Percentiles rank a stretch among this genome's conserved stretches.
Conservation (phyloP, 1,140 invertebrate genomes). For the Medauroidea extradentata region DNA sequence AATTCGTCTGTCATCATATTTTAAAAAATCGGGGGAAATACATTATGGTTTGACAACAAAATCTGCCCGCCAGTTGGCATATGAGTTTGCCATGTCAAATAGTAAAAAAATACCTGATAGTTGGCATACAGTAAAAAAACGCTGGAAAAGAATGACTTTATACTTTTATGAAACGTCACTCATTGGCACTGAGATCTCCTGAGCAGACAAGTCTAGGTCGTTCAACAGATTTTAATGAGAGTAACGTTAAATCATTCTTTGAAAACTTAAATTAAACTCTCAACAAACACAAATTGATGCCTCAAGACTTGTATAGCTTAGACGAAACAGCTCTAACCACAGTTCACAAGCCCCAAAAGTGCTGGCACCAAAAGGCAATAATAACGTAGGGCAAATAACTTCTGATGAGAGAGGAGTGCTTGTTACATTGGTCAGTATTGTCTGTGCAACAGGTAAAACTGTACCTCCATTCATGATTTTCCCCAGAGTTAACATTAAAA, state of each 20-base stretch:
- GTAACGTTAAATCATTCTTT: background rate
- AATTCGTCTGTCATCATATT: too few relatives aligned
- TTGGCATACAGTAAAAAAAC: background rate
- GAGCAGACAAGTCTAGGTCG: background rate
- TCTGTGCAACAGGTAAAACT: constrained; percentile 37
- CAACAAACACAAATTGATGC: background rate
- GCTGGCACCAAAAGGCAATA: constrained; percentile 33
- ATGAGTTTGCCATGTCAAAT: background rate
- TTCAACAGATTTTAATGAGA: background rate
- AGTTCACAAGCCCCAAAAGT: constrained; percentile 35
- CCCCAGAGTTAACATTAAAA: constrained; percentile 38
- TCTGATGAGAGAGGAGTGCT: constrained; percentile 37
- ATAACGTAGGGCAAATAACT: constrained; percentile 34
- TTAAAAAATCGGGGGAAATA: too few relatives aligned
- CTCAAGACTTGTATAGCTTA: constrained; percentile 32
- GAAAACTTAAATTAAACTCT: background rate
- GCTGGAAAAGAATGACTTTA: background rate
- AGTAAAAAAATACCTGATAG: background rate
- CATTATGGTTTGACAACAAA: too few relatives aligned
- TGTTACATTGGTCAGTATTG: constrained; percentile 39
- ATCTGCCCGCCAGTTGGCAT: background rate
- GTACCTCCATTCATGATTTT: constrained; percentile 39
- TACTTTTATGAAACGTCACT: background rate
- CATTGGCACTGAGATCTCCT: background rate
- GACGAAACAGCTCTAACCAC: constrained; percentile 42